Evolutionary conservation across 2,888 invertebrate genomes (phyloP).

Genomic region (Heteromyza rotundicornis): DNA sequence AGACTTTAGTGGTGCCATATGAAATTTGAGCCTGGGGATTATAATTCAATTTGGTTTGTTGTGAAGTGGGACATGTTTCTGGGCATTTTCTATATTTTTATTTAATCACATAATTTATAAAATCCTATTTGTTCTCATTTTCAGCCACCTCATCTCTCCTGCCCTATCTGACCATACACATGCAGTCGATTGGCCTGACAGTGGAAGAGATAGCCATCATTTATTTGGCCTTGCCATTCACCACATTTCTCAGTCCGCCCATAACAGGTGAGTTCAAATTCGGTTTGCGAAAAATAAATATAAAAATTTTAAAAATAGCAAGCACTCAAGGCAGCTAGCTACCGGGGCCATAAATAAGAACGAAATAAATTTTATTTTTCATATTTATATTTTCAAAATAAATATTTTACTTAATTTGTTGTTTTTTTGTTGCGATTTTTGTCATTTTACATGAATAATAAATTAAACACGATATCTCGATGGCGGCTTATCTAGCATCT

Average conservation of each 20-base stretch:
- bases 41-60: no score
- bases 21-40: no score
- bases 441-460: neutral
- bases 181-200: constrained; percentile 85
- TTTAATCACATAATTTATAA: neutral
- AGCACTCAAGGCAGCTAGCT: no score
- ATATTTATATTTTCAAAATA: neutral
- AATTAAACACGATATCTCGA: neutral
- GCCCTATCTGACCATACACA: constrained; percentile 87
- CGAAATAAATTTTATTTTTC: no score
- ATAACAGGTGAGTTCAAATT: constrained; percentile 70
- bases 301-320: neutral
- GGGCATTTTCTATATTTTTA: neutral
- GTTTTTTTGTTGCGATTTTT: neutral
- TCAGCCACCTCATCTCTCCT: constrained; percentile 81
- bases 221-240: constrained; percentile 84
- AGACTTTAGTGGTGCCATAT: no score
- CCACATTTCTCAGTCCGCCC: constrained; percentile 84
- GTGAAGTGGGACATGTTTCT: neutral
- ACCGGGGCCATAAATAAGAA: no score
- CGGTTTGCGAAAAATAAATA: no score
- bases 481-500: neutral
- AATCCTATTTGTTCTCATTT: constrained; percentile 10
- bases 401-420: neutral
- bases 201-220: constrained; percentile 87